A percentile compares a stretch with the other conserved stretches of the same genome.
phyloP scores from a whole-genome alignment of 2,797 vertebrate genomes.

The Peromyscus eremicus region DNA sequence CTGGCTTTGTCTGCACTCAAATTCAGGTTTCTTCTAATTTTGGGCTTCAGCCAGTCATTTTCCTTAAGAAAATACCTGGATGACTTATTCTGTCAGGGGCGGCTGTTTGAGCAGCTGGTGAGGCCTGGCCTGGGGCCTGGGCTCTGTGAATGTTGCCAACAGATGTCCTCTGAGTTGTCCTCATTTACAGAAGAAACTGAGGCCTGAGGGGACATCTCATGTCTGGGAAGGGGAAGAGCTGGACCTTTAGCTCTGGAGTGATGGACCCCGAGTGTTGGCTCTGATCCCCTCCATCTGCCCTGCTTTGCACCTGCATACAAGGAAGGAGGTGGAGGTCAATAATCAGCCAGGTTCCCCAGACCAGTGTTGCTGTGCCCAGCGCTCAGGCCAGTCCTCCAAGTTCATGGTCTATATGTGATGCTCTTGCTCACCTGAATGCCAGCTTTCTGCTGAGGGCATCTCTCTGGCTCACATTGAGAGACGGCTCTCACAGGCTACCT shows the following conservation, averaged over 20 bases:
- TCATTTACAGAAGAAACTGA: neutral
- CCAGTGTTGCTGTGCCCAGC: neutral
- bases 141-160: neutral
- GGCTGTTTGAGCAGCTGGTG: neutral
- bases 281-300: neutral
- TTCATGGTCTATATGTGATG: accelerated
- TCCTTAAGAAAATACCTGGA: neutral
- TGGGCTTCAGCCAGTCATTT: neutral
- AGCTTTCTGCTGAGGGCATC: neutral
- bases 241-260: neutral
- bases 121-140: accelerated
- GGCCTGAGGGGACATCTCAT: neutral
- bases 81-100: neutral
- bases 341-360: accelerated
- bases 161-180: neutral
- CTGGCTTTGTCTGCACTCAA: neutral
- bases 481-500: neutral
- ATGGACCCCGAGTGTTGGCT: neutral
- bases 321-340: neutral
- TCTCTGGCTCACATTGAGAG: neutral
- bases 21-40: neutral
- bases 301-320: neutral
- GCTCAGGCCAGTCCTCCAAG: neutral
- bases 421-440: neutral
- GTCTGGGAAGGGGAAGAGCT: neutral